Evolutionary conservation across 1,140 invertebrate species (phyloP).

Genomic region (Lucilia sericata): DNA sequence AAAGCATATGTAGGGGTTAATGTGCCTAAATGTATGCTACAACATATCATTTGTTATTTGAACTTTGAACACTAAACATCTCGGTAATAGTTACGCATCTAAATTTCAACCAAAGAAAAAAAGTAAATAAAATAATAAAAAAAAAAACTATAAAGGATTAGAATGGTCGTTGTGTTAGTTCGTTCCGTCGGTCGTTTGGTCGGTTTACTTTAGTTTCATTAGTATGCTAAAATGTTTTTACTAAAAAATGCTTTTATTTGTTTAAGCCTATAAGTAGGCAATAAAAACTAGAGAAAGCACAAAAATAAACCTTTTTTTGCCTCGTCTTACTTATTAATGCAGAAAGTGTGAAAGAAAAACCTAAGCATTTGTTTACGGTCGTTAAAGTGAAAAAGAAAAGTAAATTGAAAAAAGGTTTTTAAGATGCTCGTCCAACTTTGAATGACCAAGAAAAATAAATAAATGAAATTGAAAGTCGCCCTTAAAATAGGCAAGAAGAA

Average conservation of each 20-base stretch:
- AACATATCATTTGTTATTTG: conserved; percentile 57
- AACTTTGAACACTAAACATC: conserved; percentile 54
- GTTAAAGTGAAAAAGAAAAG: not conserved
- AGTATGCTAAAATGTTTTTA: conserved; percentile 32
- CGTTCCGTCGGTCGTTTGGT: not conserved
- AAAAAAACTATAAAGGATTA: conserved; percentile 21
- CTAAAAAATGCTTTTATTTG: conserved; percentile 10
- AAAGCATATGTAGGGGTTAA: conserved; percentile 47
- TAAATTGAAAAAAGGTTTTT: not conserved
- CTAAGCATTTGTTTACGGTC: not conserved
- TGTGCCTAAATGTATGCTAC: conserved; percentile 63
- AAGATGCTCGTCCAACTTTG: not conserved
- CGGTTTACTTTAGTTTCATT: conserved; percentile 2
- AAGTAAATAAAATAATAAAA: conserved; percentile 2
- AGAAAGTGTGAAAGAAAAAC: not conserved
- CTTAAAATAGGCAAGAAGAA: not conserved
- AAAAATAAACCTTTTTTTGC: not conserved
- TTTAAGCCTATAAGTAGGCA: conserved; percentile 40
- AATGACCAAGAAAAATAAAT: conserved; percentile 27
- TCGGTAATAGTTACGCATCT: conserved; percentile 7
- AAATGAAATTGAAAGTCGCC: conserved; percentile 4
- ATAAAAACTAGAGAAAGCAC: conserved; percentile 20
- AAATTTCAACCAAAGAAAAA: not conserved
- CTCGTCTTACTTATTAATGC: not conserved
- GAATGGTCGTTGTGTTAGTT: not conserved